phyloP scores from a whole-genome alignment of 2,797 vertebrate species.

The Pseudomugil tenellus region DNA sequence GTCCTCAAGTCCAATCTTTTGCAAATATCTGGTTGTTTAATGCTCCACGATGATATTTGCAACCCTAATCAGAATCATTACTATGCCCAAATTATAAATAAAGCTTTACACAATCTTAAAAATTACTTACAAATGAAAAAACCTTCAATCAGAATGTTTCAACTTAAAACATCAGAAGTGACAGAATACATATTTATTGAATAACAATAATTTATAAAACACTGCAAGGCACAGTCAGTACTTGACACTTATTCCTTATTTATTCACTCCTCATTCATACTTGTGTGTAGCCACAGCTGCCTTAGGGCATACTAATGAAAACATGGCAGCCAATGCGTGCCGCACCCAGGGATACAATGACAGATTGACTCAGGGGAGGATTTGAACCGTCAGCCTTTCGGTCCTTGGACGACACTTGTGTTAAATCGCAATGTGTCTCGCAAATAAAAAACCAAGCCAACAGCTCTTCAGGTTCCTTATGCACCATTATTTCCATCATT shows the following conservation, averaged over 20 bases:
- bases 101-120: background rate
- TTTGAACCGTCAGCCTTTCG: too few relatives aligned
- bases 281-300: too few relatives aligned
- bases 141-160: background rate
- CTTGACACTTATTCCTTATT: too few relatives aligned
- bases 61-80: background rate
- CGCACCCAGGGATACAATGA: too few relatives aligned
- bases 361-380: too few relatives aligned
- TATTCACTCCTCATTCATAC: too few relatives aligned
- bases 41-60: background rate
- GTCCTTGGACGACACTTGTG: background rate
- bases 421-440: background rate
- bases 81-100: background rate
- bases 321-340: too few relatives aligned
- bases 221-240: too few relatives aligned
- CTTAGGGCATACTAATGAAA: too few relatives aligned
- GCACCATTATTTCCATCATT: too few relatives aligned
- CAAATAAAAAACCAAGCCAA: background rate
- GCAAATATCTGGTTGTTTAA: background rate
- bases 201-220: too few relatives aligned
- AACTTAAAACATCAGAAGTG: background rate
- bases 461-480: background rate
- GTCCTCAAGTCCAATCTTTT: background rate
- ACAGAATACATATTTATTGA: background rate
- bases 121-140: background rate